phyloP scores from a whole-genome alignment of 2,888 invertebrate species.

The Eudemis profundana region DNA sequence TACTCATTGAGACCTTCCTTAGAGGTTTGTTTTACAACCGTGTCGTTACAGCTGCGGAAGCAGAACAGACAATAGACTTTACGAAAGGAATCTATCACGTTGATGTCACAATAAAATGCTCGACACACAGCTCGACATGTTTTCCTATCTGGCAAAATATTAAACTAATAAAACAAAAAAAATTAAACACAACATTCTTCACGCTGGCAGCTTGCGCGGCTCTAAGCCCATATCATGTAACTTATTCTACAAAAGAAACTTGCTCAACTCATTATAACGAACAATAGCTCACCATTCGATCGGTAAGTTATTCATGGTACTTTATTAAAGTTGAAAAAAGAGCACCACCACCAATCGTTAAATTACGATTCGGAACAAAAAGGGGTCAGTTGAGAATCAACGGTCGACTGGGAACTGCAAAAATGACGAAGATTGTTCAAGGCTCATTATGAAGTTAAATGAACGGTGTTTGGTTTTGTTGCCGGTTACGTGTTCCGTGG shows the following conservation, averaged over 20 bases:
- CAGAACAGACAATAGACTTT: background rate
- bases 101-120: too few relatives aligned
- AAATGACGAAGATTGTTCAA: conserved; percentile 79
- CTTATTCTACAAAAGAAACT: conserved; percentile 57
- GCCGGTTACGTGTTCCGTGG: conserved; percentile 60
- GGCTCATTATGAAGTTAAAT: conserved; percentile 80
- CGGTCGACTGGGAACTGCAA: conserved; percentile 71
- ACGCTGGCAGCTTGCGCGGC: conserved; percentile 17
- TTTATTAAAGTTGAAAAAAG: conserved; percentile 72
- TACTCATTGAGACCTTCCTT: conserved; percentile 33
- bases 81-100: too few relatives aligned
- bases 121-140: background rate
- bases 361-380: conserved; percentile 73
- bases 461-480: conserved; percentile 70
- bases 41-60: conserved; percentile 5
- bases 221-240: conserved; percentile 58
- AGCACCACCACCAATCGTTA: conserved; percentile 66
- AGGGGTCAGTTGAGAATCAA: conserved; percentile 63
- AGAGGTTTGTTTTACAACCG: conserved; percentile 31
- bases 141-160: background rate
- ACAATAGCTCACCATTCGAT: conserved; percentile 71
- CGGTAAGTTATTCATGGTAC: conserved; percentile 75
- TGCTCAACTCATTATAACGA: conserved; percentile 69
- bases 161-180: conserved; percentile 30
- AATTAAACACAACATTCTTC: conserved; percentile 27